A percentile compares a stretch with the other conserved stretches of the same genome.
Conservation (phyloP, 2,113 vertebrate genomes). For the Copsychus sechellarum region DNA sequence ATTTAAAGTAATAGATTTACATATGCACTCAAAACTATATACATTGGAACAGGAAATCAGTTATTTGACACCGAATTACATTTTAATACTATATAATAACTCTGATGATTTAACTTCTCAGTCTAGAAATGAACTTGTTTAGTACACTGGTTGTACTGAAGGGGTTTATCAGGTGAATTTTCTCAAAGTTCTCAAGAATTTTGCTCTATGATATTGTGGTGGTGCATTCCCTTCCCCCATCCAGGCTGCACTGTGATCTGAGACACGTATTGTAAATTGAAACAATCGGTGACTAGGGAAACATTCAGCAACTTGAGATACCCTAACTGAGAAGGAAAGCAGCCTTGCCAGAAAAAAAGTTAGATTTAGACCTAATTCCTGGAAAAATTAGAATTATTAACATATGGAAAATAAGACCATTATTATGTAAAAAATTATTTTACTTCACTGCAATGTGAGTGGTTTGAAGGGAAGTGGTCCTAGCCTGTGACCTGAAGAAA, state of each 20-base stretch:
- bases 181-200: not conserved
- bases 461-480: not conserved
- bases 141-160: not conserved
- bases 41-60: not conserved
- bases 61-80: not conserved
- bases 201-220: not conserved
- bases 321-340: not conserved
- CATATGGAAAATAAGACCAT: not conserved
- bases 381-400: not conserved
- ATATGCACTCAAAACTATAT: not conserved
- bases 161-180: not conserved
- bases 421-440: not conserved
- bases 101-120: not conserved
- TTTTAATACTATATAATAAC: not conserved
- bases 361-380: not conserved
- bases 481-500: not conserved
- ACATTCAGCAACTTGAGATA: not conserved
- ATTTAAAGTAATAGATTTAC: not conserved
- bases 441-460: not conserved
- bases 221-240: accelerated
- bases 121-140: not conserved
- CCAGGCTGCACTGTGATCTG: not conserved
- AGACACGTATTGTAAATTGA: not conserved
- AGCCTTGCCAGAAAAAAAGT: not conserved
- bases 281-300: not conserved